Evolutionary conservation across 2,113 vertebrate species (phyloP).

Genomic region (Alosa alosa): DNA sequence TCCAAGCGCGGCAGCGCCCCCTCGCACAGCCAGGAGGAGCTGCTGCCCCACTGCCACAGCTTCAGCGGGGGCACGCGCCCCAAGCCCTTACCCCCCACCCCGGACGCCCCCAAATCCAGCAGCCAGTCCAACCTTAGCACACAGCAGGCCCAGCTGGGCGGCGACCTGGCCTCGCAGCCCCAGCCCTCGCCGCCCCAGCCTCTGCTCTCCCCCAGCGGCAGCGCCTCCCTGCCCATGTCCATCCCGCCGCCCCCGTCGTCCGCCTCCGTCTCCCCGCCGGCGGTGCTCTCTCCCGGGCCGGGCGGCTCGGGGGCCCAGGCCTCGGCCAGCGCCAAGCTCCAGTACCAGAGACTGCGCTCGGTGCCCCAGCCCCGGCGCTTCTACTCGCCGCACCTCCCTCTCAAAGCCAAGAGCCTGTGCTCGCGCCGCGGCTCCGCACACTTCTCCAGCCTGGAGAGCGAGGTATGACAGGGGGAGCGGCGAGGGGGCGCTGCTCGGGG

Average conservation of each 20-base stretch:
- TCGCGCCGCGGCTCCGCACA: slow-evolving; percentile 87
- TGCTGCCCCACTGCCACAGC: slow-evolving; percentile 80
- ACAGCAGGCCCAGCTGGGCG: slow-evolving; percentile 70
- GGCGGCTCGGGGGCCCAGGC: slow-evolving; percentile 46
- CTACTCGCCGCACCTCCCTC: slow-evolving; percentile 78
- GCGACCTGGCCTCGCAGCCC: slow-evolving; percentile 69
- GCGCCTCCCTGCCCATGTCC: slow-evolving; percentile 71
- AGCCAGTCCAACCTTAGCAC: slow-evolving; percentile 88
- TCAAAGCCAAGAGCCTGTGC: slow-evolving; percentile 84
- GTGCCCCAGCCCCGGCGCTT: slow-evolving; percentile 77
- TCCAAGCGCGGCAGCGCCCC: slow-evolving; percentile 65
- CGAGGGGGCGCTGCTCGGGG: slow-evolving; percentile 54
- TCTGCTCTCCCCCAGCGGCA: slow-evolving; percentile 58
- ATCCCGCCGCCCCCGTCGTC: slow-evolving; percentile 71
- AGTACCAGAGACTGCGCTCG: slow-evolving; percentile 79
- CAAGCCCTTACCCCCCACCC: slow-evolving; percentile 71
- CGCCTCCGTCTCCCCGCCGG: slow-evolving; percentile 67
- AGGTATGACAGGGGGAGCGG: slow-evolving; percentile 85
- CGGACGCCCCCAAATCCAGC: slow-evolving; percentile 78
- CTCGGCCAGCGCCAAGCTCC: slow-evolving; percentile 75
- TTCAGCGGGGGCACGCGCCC: slow-evolving; percentile 70
- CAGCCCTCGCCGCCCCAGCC: slow-evolving; percentile 69
- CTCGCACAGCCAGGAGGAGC: slow-evolving; percentile 83
- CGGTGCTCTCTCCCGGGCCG: slow-evolving; percentile 47
- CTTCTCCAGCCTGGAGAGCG: slow-evolving; percentile 91